Base-by-base conservation (phyloP, 2,797 vertebrate species). In the Luscinia luscinia region DNA sequence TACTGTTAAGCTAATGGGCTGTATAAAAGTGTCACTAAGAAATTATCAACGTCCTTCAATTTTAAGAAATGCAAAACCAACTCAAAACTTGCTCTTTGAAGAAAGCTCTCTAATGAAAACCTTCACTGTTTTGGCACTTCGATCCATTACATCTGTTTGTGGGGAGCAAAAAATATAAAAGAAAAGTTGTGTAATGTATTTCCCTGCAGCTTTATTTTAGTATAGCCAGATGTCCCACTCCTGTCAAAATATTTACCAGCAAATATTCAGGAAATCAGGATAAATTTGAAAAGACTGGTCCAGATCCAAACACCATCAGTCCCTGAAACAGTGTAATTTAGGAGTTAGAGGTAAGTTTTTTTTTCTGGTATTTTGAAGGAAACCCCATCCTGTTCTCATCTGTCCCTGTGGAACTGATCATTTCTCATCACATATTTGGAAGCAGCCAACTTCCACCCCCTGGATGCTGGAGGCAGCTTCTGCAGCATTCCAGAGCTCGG, bases 31-130 rank as follows among this genome's bases (percentile, higher is more conserved):
- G 40, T 54, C 87, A 81, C 61, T 67, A 69, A 90, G 59, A 79
- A 87, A 76, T 70, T 13, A 94, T 84, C 80, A 64, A 64, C 19
- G 70, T 28, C 1, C 1, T 61, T 66, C 48, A 81, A 73, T 84
- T 77, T 87, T 36, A 77, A 91, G 75, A 87, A 91, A 49, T 30
- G 45, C 52, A 80, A 55, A 76, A 38, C 28, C 82, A 85, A 23
- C 49, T 57, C 67, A 27, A 82, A 93, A 84, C 57, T 89, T 72
- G 72, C 23, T 85, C 84, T 94, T 90, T 95, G 94, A 95, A 93
- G 90, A 64, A 68, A 85, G 17, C 45, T 69, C 77, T 82, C 55
- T 94, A 94, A 95, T 85, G 84, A 92, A 95, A 96, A 94, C 89
- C 92, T 90, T 77, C 85, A 72, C 87, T 77, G 85, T 88, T 96